Base-by-base conservation (phyloP, 2,113 vertebrate genomes). In the Coptodon bakossiorum region DNA sequence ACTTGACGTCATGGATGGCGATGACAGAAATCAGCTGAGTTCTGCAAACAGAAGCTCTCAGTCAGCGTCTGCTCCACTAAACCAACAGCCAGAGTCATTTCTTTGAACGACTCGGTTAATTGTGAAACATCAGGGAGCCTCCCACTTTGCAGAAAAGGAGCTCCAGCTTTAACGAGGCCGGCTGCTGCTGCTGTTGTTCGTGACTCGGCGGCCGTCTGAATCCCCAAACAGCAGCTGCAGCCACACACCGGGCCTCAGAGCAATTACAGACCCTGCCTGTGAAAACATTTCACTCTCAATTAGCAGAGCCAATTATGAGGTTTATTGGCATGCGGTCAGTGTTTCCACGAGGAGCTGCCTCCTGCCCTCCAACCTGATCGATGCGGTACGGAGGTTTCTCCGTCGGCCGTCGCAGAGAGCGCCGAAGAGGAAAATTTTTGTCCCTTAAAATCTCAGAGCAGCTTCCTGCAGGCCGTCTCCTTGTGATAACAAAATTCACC, bases 181-280 rank as follows among this genome's bases (percentile, higher is more conserved):
- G 45, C 52, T 54, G 61, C 68, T 29, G 68, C 68, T 29, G 40
- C 14, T 48, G 6, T 7, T 54, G 8, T 16, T 40, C 4, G 9
- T 17, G 45, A 83, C 31, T 71, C 31, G 17, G 6, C 13, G 40
- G 59, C 86, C 9, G 45, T 81, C 61, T 4, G n/a, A 59, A 12
- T 78, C 80, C 13, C 45, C 17, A 24, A 45, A 81, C 84, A 89
- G 27, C 90, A 80, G 63, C 90, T 83, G 83, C 80, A 76, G 48
- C 48, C 19, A 1, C 83, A 61, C 54, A 54, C 63, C 9, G 36
- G 4, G 14, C 43, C 52, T 22, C 61, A 2, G 4, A 83, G 56
- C 81, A 59, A 89, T 89, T 36, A 82, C 81, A 82, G 12, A 71
- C 31, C 5, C 81, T 13, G 73, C 17, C 43, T 7, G 31, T 81